Percentiles rank a stretch among this genome's conserved stretches.
Evolutionary conservation across 2,113 vertebrate species (phyloP).

Genomic region (Mormoops blainvillei): DNA sequence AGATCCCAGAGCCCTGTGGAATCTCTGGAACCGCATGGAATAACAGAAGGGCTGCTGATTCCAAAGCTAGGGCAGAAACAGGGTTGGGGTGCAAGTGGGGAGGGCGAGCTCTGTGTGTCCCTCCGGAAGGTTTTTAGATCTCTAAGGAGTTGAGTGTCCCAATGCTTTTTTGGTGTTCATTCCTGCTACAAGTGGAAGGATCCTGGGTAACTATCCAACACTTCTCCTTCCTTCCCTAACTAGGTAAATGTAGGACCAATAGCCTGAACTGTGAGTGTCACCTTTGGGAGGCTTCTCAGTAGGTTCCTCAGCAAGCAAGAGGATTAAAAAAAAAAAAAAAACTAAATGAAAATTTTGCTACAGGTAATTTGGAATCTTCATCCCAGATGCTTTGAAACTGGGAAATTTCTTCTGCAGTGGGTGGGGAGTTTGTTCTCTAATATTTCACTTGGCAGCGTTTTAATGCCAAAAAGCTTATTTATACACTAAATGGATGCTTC

Average conservation of each 20-base stretch:
- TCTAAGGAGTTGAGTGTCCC: constrained; percentile 39
- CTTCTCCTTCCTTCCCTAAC: not conserved
- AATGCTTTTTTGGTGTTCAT: constrained; percentile 38
- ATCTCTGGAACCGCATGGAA: not conserved
- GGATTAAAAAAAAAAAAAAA: not conserved
- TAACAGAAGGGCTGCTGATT: not conserved
- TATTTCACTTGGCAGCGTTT: constrained; percentile 25
- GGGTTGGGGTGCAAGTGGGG: not conserved
- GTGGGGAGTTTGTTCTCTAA: constrained; percentile 35
- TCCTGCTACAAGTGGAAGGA: constrained; percentile 72
- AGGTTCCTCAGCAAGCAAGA: not conserved
- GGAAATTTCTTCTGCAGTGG: constrained; percentile 38
- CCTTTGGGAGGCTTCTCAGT: not conserved
- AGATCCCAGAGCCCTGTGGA: not conserved
- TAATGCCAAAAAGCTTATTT: not conserved
- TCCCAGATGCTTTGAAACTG: not conserved
- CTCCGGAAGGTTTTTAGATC: not conserved
- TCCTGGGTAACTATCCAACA: constrained; percentile 21
- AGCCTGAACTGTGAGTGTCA: not conserved
- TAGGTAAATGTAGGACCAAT: not conserved
- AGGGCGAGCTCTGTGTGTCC: not conserved
- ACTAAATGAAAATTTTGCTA: constrained; percentile 5
- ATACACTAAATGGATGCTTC: not conserved
- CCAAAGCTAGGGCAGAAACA: not conserved
- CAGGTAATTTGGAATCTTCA: constrained; percentile 14